These are phyloP conservation scores for Leucophenga maculata DNA, from an alignment of 2,888 invertebrate species.

Conservation along the genomic window DNA sequence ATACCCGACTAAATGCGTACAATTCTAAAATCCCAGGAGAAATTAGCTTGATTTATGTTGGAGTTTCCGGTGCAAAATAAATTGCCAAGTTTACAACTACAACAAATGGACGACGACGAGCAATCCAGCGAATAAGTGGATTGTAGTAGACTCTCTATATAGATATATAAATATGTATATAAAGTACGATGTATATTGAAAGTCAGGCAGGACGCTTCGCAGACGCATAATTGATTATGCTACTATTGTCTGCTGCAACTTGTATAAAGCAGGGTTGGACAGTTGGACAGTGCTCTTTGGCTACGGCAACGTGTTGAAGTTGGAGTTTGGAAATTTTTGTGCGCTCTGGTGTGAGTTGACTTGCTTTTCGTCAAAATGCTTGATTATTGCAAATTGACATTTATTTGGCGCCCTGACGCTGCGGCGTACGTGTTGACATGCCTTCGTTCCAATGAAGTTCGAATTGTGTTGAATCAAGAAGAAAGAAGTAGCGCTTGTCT, in stretches of 20 bases:
- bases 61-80: conserved; percentile 64
- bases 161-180: background rate
- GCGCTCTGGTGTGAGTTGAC: background rate
- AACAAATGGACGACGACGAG: conserved; percentile 22
- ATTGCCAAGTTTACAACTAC: conserved; percentile 62
- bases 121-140: background rate
- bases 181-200: too few species aligned
- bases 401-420: background rate
- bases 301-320: background rate
- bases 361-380: conserved; percentile 16
- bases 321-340: background rate
- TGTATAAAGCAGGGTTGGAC: background rate
- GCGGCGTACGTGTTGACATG: conserved; percentile 11
- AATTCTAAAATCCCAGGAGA: conserved; percentile 61
- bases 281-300: background rate
- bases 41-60: conserved; percentile 66
- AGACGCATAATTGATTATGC: conserved; percentile 64
- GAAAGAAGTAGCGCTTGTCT: too few species aligned
- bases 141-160: background rate
- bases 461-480: too few species aligned
- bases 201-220: conserved; percentile 11
- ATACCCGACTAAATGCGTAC: conserved; percentile 54
- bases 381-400: conserved; percentile 27
- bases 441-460: background rate
- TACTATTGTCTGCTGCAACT: conserved; percentile 5